Conservation (phyloP, 2,113 vertebrate species). For the Himantopus leucocephalus region DNA sequence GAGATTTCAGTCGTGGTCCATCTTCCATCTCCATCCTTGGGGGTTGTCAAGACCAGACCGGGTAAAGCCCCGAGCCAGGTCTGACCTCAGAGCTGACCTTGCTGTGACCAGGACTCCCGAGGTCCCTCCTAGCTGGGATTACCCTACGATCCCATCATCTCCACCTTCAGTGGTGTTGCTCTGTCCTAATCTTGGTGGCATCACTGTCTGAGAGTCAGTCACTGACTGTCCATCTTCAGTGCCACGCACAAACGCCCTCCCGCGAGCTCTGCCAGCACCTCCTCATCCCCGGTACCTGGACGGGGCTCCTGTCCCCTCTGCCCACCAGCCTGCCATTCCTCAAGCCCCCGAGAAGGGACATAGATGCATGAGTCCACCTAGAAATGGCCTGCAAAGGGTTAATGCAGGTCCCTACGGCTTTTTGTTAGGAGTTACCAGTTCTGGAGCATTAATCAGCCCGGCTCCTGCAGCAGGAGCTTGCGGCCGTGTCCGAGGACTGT, state of each 20-base stretch:
- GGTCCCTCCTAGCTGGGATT: neutral
- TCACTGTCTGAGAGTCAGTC: neutral
- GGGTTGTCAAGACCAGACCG: neutral
- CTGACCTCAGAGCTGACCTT: neutral
- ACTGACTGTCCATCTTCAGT: neutral
- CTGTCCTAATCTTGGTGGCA: neutral
- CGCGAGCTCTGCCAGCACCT: neutral
- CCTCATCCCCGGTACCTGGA: neutral
- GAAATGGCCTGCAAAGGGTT: neutral
- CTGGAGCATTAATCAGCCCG: neutral
- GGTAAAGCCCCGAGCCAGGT: neutral
- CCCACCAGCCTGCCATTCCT: neutral
- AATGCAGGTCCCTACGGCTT: neutral
- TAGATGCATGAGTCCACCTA: neutral
- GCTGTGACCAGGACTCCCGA: neutral
- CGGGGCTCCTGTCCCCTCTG: neutral
- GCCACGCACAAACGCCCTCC: neutral
- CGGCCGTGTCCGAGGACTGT: accelerated
- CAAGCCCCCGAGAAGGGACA: neutral
- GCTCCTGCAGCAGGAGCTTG: neutral
- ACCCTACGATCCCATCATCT: neutral
- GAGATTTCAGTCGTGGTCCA: neutral
- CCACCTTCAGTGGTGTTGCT: neutral
- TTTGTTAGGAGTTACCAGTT: neutral
- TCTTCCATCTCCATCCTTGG: neutral